These are phyloP conservation scores for Chydorus sphaericus DNA, from an alignment of 2,888 invertebrate species.

Conservation along the genomic window DNA sequence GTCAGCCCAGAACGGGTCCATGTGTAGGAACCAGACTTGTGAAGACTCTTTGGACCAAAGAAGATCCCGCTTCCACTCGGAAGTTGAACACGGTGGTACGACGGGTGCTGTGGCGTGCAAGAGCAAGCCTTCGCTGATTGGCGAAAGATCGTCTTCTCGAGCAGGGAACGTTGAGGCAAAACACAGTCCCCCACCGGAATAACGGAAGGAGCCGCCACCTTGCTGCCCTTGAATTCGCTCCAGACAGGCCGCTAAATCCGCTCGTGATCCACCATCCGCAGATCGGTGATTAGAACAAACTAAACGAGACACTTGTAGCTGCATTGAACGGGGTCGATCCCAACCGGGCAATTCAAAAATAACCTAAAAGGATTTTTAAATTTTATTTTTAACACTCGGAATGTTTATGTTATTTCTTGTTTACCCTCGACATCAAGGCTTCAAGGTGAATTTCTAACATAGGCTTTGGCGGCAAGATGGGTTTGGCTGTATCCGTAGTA, in stretches of 20 bases:
- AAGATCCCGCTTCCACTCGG: constrained; percentile 12
- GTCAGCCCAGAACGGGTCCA: constrained; percentile 88
- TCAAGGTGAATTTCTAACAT: constrained; percentile 68
- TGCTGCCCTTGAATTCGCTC: constrained; percentile 44
- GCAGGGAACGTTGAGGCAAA: constrained; percentile 66
- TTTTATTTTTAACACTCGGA: background rate
- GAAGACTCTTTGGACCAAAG: constrained; percentile 31
- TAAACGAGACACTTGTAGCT: constrained; percentile 64
- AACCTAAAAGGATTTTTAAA: constrained; percentile 37
- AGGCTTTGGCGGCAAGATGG: constrained; percentile 17
- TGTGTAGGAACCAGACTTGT: constrained; percentile 64
- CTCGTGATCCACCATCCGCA: constrained; percentile 38
- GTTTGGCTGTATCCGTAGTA: constrained; percentile 25
- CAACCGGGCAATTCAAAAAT: constrained; percentile 46
- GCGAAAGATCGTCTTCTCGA: constrained; percentile 45
- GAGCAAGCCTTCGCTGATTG: constrained; percentile 67
- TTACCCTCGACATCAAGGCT: constrained; percentile 82
- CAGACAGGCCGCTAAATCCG: constrained; percentile 64
- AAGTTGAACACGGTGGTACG: constrained; percentile 22
- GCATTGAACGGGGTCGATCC: constrained; percentile 74
- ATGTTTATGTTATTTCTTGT: constrained; percentile 18
- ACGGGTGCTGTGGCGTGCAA: constrained; percentile 43
- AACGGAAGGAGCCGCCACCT: constrained; percentile 21
- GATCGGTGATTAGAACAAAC: constrained; percentile 44
- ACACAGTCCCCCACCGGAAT: constrained; percentile 46